Evolutionary conservation across 1,140 invertebrate genomes (phyloP), one percentile per base, ranked within the genome.

Genomic region (Sinella curviseta): DNA sequence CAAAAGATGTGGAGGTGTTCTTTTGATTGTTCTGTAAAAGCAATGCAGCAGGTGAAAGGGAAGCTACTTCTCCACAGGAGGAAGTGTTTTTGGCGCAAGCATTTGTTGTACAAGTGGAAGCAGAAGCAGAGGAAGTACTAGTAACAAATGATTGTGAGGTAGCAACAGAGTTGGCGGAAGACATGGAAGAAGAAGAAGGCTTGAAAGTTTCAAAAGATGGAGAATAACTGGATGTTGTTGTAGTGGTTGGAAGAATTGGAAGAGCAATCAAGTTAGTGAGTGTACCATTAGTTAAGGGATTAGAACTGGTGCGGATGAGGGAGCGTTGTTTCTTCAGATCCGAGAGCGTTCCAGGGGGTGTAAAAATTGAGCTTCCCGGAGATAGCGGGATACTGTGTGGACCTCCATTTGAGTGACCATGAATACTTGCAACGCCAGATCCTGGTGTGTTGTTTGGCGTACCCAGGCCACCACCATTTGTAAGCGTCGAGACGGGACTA

Each of bases 261-360:
- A 26, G 57, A 65, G 57, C 26, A 70, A 70, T 70, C 26, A 70
- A 70, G 65, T 70, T 70, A 39, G 17, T 75, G 16, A 75, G 74
- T 48, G 39, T 75, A 75, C 74, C 74, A 30, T 75, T 75, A 30
- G 74, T 75, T 36, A 36, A 54, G 16, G 74, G 74, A 75, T 75
- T 75, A 54, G 74, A 75, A 36, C 35, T 75, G 74, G 74, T 75
- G 17, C 74, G 74, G 39, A 36, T 75, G 35, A 86, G 80, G 28
- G 86, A 85, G 31, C 88, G 84, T 77, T 88, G 87, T 78, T 87
- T 87, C 83, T 88, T 88, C 54, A 88, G 82, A 81, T 88, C 88
- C 33, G 86, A 85, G 55, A 88, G 83, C 8, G 87, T 87, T 57
- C 87, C 86, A 12, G 86, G 86, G 20, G 82, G 77, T 2, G 81